Evolutionary conservation across 2,113 vertebrate genomes (phyloP).

Genomic region (zebrafish (Danio rerio)): GRCz12tu NC_133176.1:7421501-7422000

Average conservation of each 20-base stretch:
- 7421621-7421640: constrained; percentile 17
- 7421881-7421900: constrained; percentile 34
- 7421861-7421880: constrained; percentile 35
- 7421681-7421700: constrained; percentile 16
- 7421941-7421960: constrained; percentile 42
- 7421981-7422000: constrained; percentile 37
- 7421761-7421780: constrained; percentile 30
- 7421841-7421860: not conserved
- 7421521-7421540: no score
- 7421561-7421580: not conserved
- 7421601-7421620: constrained; percentile 8
- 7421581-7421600: constrained; percentile 12
- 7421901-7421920: constrained; percentile 47
- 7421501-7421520: no score
- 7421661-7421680: constrained; percentile 30
- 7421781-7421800: not conserved
- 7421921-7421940: constrained; percentile 30
- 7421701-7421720: constrained; percentile 43
- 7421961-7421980: constrained; percentile 39
- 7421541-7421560: no score
- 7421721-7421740: constrained; percentile 22
- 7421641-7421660: constrained; percentile 17
- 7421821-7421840: constrained; percentile 30
- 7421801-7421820: constrained; percentile 34
- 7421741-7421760: constrained; percentile 34